Conservation (phyloP, 2,113 vertebrate genomes). For the Camelus bactrianus region DNA sequence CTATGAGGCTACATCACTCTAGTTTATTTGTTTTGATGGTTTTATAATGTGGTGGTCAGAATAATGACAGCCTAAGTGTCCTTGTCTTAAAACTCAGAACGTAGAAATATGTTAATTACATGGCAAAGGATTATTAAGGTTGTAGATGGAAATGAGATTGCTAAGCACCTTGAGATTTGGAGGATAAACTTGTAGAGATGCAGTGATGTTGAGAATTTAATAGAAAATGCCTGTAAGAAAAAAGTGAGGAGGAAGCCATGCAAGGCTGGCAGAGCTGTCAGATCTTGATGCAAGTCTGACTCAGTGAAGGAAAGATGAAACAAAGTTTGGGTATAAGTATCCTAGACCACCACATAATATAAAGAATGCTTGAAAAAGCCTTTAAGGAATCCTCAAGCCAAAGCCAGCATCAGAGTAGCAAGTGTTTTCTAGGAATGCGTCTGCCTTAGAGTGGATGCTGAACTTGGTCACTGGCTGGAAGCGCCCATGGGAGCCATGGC, state of each 20-base stretch:
- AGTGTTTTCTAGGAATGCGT: not conserved
- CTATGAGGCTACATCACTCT: not conserved
- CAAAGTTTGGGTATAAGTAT: not conserved
- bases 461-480: not conserved
- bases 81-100: not conserved
- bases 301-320: not conserved
- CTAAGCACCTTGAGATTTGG: not conserved
- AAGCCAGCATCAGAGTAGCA: not conserved
- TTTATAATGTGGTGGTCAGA: not conserved
- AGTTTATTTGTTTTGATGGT: not conserved
- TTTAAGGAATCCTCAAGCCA: not conserved
- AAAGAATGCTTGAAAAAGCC: not conserved
- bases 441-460: not conserved
- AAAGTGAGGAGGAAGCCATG: not conserved
- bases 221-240: not conserved
- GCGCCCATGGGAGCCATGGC: fast-evolving
- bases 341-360: not conserved
- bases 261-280: not conserved
- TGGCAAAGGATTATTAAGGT: not conserved
- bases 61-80: not conserved
- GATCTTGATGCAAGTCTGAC: not conserved
- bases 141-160: not conserved
- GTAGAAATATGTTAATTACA: not conserved
- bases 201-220: not conserved
- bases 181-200: not conserved